Evolutionary conservation across 2,113 vertebrate species (phyloP).

Genomic region (Motacilla tschutschensis): DNA sequence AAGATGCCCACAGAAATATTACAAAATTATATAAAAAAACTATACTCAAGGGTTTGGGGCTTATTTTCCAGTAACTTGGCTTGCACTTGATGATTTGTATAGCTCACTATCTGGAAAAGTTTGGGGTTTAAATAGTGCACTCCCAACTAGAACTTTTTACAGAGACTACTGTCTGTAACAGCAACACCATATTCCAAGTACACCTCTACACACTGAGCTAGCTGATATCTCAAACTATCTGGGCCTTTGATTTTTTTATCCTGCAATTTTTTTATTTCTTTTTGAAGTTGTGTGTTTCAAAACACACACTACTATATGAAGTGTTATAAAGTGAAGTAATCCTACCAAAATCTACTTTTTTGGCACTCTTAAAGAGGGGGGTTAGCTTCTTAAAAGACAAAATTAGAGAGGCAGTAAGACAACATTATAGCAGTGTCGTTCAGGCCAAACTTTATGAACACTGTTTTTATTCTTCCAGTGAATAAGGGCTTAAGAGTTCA

Average conservation of each 20-base stretch:
- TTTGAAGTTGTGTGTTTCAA: not conserved
- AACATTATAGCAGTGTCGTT: not conserved
- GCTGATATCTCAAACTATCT: not conserved
- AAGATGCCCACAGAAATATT: not conserved
- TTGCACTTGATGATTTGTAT: not conserved
- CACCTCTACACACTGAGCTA: not conserved
- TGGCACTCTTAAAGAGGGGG: not conserved
- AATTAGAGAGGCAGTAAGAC: not conserved
- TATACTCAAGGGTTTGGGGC: not conserved
- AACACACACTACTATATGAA: not conserved
- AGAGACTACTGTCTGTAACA: not conserved
- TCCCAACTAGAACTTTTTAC: not conserved
- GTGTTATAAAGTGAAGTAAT: not conserved
- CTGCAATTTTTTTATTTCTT: not conserved
- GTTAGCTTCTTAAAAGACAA: not conserved
- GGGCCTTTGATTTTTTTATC: not conserved
- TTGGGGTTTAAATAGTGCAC: not conserved
- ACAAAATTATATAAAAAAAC: not conserved
- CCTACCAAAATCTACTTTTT: not conserved
- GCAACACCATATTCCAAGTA: not conserved
- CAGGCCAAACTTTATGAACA: not conserved
- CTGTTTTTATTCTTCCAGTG: not conserved
- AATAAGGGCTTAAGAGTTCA: not conserved
- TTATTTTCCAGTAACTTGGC: not conserved
- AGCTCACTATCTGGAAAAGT: not conserved